Percentiles rank a stretch among this genome's conserved stretches.
Evolutionary conservation across 1,140 invertebrate genomes (phyloP).

Genomic region (Nasonia giraulti): DNA sequence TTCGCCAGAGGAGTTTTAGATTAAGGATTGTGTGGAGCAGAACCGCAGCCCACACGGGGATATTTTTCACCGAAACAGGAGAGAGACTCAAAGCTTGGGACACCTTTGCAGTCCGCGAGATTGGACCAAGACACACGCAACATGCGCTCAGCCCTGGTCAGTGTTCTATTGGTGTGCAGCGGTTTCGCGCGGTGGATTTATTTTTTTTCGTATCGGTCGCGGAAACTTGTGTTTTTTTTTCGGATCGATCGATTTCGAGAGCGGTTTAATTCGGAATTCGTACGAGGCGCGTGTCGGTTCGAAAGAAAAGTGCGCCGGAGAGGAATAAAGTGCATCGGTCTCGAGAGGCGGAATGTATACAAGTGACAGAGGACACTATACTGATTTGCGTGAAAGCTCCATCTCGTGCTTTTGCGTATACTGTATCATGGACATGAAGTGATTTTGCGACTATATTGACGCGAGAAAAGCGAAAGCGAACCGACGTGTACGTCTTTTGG

Average conservation of each 20-base stretch:
- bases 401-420: no score
- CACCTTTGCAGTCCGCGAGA: not conserved
- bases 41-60: not conserved
- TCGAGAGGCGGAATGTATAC: no score
- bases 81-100: not conserved
- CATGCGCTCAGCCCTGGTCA: constrained; percentile 63
- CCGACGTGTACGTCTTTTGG: no score
- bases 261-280: not conserved
- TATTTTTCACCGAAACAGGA: not conserved
- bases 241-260: not conserved
- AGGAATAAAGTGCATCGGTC: not conserved
- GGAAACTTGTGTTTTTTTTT: not conserved
- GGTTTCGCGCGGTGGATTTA: not conserved
- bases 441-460: no score
- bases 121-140: constrained; percentile 27
- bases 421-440: no score
- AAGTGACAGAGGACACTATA: no score
- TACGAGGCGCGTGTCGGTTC: not conserved
- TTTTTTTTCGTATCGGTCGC: no score
- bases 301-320: not conserved
- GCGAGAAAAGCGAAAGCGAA: no score
- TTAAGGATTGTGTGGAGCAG: not conserved
- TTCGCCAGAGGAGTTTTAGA: constrained; percentile 58
- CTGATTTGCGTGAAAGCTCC: no score
- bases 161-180: constrained; percentile 46